Percentiles rank a stretch among this genome's conserved stretches.
Conservation (phyloP, 2,888 invertebrate species). For the Clanis bilineata region DNA sequence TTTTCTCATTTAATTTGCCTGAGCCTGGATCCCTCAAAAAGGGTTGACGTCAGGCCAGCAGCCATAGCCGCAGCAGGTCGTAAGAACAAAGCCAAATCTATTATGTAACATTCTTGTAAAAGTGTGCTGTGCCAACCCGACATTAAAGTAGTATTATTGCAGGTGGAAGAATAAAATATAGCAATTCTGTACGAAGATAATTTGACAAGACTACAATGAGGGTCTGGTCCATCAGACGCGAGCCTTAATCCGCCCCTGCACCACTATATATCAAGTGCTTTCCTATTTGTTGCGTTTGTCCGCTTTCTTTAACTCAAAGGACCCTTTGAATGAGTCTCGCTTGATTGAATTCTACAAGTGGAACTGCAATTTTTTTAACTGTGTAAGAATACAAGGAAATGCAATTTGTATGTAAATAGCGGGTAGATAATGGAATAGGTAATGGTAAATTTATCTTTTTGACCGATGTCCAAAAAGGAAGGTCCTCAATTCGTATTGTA, state of each 20-base stretch:
- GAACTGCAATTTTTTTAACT: neutral
- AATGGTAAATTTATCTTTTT: neutral
- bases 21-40: too few relatives aligned
- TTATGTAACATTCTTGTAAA: too few relatives aligned
- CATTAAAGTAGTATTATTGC: too few relatives aligned
- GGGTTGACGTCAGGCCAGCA: too few relatives aligned
- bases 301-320: constrained; percentile 6
- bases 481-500: too few relatives aligned
- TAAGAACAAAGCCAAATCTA: too few relatives aligned
- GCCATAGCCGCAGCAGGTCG: too few relatives aligned
- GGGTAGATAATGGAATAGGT: neutral
- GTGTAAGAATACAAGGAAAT: neutral
- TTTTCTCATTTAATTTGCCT: too few relatives aligned
- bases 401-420: constrained; percentile 1
- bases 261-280: neutral
- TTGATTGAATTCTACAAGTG: constrained; percentile 9
- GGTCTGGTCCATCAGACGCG: neutral
- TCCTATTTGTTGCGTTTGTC: neutral
- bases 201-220: neutral
- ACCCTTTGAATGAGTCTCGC: constrained; percentile 10
- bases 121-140: too few relatives aligned
- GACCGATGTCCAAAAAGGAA: too few relatives aligned
- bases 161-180: too few relatives aligned
- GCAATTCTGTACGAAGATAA: neutral
- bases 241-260: neutral